These are phyloP conservation scores for Ophthalmolycus amberensis DNA, from an alignment of 2,113 vertebrate genomes.

Conservation along the genomic window DNA sequence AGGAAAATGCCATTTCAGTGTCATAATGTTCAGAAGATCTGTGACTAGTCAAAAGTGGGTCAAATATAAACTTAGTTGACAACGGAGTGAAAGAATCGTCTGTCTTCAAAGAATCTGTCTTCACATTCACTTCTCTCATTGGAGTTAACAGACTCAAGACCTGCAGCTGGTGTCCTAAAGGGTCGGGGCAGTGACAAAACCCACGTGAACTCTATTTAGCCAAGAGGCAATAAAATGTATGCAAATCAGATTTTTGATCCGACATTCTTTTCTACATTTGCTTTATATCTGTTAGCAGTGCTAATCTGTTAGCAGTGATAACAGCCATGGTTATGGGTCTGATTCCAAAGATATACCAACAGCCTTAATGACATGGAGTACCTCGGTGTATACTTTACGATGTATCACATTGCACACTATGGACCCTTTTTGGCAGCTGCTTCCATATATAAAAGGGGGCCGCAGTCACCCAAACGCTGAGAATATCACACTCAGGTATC, in stretches of 20 bases:
- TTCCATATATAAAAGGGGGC: constrained; percentile 49
- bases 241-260: neutral
- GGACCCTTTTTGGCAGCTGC: constrained; percentile 66
- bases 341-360: constrained; percentile 57
- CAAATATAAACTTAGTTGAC: no score
- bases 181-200: no score
- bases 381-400: constrained; percentile 70
- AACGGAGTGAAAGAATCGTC: no score
- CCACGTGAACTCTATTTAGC: no score
- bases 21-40: no score
- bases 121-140: no score
- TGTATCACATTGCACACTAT: constrained; percentile 62
- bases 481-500: constrained; percentile 65
- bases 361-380: constrained; percentile 68
- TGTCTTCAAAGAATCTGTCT: no score
- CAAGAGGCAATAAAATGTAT: neutral
- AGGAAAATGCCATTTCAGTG: no score
- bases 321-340: constrained; percentile 30
- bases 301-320: constrained; percentile 5
- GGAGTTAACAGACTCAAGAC: no score
- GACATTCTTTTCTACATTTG: constrained; percentile 2
- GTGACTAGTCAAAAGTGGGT: no score
- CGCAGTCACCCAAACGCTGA: constrained; percentile 61
- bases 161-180: no score
- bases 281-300: constrained; percentile 11